Evolutionary conservation across 1,140 invertebrate genomes (phyloP), one percentile per base, ranked within the genome.

Genomic region (Drosophila mauritiana): DNA sequence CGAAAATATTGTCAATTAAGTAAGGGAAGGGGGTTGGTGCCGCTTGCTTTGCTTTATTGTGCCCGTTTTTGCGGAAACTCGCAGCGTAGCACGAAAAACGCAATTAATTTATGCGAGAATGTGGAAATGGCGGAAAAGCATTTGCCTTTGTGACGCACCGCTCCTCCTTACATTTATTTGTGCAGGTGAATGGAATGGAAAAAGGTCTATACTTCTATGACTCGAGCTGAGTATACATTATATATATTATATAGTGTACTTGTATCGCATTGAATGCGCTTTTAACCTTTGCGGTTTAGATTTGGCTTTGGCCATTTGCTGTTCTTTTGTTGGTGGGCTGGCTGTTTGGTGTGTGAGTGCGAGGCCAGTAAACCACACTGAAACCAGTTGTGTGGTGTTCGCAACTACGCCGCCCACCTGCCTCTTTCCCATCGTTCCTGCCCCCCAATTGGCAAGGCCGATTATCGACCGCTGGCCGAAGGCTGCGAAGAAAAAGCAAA

Each of bases 281-380:
- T 57, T 72, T 70, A 72, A 48, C 68, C 67, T 27, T 67, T 12
- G 4, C 31, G 12, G 31, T 62, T 78, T 62, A 36, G 42, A 51
- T 62, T 78, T 73, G 77, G 57, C 57, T 80, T 80, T 77, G 74
- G 45, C 45, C 43, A 31, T 81, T 81, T 67, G 79, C 52, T 61
- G 57, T 63, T 82, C 57, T 81, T 67, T 81, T 81, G 63, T 56
- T 59, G 45, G 59, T 69, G 43, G 45, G 45, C 40, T 49, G 45
- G 36, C 51, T 13, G 40, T 27, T 31, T 42, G 36, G 36, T 37
- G 11, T 37, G 36, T 1, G 27, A 27, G 27, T 54, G 70, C 75
- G 43, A 78, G 68, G 79, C 74, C 79, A 80, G 65, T 42, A 36
- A 15, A 40, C 51, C 65, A 55, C 67, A 65, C 65, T 31, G 27